These are phyloP conservation scores for Thymelicus sylvestris DNA, from an alignment of 2,888 invertebrate species.

Conservation along the genomic window DNA sequence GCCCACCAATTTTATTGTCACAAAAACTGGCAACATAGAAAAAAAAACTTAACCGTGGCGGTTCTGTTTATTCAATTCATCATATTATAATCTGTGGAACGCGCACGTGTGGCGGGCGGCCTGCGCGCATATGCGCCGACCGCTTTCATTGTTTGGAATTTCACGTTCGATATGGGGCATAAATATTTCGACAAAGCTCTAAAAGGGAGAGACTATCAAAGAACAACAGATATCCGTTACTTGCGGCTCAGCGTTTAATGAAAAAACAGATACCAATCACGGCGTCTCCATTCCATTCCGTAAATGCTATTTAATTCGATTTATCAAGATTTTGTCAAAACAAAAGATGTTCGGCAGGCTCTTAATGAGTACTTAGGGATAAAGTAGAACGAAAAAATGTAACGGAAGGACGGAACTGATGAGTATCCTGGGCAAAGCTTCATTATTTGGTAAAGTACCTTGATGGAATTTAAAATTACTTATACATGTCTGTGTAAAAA, in stretches of 20 bases:
- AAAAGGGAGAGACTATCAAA: slow-evolving; percentile 73
- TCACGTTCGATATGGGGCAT: slow-evolving; percentile 79
- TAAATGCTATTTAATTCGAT: slow-evolving; percentile 39
- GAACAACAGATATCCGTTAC: slow-evolving; percentile 65
- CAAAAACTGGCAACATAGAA: slow-evolving; percentile 39
- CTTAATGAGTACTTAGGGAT: slow-evolving; percentile 45
- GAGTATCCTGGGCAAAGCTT: slow-evolving; percentile 42
- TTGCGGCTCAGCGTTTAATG: slow-evolving; percentile 44
- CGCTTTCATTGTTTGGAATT: slow-evolving; percentile 78
- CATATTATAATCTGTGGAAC: slow-evolving; percentile 57
- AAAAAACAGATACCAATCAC: slow-evolving; percentile 47
- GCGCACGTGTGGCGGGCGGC: slow-evolving; percentile 73
- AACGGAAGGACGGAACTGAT: slow-evolving; percentile 47
- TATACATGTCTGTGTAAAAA: too few species aligned
- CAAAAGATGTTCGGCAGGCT: slow-evolving; percentile 42
- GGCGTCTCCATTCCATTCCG: slow-evolving; percentile 37
- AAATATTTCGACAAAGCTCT: slow-evolving; percentile 81
- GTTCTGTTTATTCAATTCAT: slow-evolving; percentile 62
- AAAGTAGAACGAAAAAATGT: slow-evolving; percentile 27
- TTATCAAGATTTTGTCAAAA: slow-evolving; percentile 40
- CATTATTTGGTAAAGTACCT: not conserved
- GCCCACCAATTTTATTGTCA: slow-evolving; percentile 39
- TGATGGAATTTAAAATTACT: not conserved
- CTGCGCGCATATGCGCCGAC: slow-evolving; percentile 54
- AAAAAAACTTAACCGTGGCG: slow-evolving; percentile 52